phyloP scores from a whole-genome alignment of 2,888 invertebrate genomes.

The Lordiphosa andalusiaca region DNA sequence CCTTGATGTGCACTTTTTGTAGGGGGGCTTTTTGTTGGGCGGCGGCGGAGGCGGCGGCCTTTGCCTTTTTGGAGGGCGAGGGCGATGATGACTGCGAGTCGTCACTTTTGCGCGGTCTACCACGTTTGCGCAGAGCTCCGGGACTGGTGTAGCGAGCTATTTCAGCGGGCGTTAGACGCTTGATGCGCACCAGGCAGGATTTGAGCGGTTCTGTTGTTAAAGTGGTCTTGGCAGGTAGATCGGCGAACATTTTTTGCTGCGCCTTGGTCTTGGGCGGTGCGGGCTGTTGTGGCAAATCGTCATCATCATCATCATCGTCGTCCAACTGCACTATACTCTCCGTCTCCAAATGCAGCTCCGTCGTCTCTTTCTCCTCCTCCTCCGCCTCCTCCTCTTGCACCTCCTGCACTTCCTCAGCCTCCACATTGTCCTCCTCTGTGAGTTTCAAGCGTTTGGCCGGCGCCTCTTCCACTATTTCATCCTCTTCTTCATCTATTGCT shows the following conservation, averaged over 20 bases:
- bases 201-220: background rate
- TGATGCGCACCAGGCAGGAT: constrained; percentile 32
- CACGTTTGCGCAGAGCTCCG: constrained; percentile 5
- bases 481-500: too few species aligned
- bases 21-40: constrained; percentile 13
- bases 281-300: background rate
- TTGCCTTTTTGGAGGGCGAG: background rate
- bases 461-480: background rate
- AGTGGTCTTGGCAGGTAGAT: constrained; percentile 4
- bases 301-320: background rate
- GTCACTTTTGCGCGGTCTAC: constrained; percentile 13
- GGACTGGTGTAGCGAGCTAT: constrained; percentile 8
- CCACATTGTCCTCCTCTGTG: too few species aligned
- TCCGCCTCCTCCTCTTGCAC: too few species aligned
- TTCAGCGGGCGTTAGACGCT: constrained; percentile 23
- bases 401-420: background rate
- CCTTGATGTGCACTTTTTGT: constrained; percentile 36
- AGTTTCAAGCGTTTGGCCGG: background rate
- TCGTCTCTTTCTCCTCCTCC: background rate
- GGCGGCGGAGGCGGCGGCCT: constrained; percentile 1
- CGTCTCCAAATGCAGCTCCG: background rate
- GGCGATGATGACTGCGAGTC: background rate
- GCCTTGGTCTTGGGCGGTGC: constrained; percentile 57
- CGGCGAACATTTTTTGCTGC: constrained; percentile 57
- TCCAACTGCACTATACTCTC: background rate